A percentile compares a stretch with the other conserved stretches of the same genome.
phyloP scores from a whole-genome alignment of 2,797 vertebrate genomes.

The Catamblyrhynchus diadema region DNA sequence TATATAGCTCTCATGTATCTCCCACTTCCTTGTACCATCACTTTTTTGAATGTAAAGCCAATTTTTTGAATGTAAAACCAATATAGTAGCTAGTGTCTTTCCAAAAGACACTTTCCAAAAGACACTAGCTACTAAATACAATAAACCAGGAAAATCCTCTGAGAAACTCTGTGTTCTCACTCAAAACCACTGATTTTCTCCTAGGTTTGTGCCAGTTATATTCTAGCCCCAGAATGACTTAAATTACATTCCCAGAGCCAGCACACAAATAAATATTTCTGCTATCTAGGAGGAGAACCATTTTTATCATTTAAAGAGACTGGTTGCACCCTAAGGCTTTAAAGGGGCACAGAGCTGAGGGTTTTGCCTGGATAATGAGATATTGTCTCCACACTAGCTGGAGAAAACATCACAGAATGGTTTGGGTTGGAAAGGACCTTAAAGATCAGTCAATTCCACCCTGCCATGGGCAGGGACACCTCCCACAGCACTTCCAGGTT shows the following conservation, averaged over 20 bases:
- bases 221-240: neutral
- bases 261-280: neutral
- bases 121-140: neutral
- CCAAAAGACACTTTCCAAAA: neutral
- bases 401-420: neutral
- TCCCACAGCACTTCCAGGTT: neutral
- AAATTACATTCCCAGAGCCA: neutral
- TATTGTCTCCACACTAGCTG: neutral
- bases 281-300: neutral
- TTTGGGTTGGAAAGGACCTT: neutral
- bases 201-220: neutral
- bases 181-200: neutral
- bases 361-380: neutral
- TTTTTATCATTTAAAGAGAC: neutral
- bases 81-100: neutral
- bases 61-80: neutral
- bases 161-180: neutral
- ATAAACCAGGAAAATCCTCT: neutral
- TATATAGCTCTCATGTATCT: neutral
- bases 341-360: neutral
- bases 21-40: neutral
- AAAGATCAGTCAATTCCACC: neutral
- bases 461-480: neutral
- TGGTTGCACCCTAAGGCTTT: neutral
- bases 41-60: neutral